Percentiles rank a stretch among this genome's conserved stretches.
phyloP scores from a whole-genome alignment of 1,140 invertebrate species.

The Drosophila albomicans region DNA sequence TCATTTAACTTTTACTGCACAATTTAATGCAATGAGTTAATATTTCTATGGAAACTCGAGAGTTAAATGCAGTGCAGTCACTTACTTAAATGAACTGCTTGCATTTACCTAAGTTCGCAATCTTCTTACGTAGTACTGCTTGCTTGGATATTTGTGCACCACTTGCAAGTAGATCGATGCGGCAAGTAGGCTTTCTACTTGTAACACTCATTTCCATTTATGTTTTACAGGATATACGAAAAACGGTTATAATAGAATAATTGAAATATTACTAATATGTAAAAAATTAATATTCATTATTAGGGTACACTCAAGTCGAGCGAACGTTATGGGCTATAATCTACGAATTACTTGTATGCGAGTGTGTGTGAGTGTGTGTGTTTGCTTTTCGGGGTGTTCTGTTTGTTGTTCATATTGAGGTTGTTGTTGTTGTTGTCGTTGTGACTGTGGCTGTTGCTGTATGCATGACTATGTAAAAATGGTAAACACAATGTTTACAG shows the following conservation, averaged over 20 bases:
- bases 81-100: background rate
- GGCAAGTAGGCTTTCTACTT: background rate
- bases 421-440: constrained; percentile 11
- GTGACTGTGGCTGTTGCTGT: constrained; percentile 38
- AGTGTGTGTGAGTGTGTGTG: constrained; percentile 2
- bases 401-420: constrained; percentile 20
- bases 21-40: too few relatives aligned
- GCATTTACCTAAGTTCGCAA: background rate
- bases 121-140: background rate
- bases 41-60: too few relatives aligned
- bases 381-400: constrained; percentile 1
- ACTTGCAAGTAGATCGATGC: constrained; percentile 1
- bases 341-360: constrained; percentile 7
- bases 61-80: background rate
- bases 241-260: background rate
- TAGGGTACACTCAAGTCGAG: constrained; percentile 19
- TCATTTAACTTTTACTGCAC: too few relatives aligned
- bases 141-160: background rate
- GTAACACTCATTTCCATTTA: background rate
- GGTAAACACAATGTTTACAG: constrained; percentile 69
- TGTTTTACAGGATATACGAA: background rate
- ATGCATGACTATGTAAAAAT: constrained; percentile 67
- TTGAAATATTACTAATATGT: constrained; percentile 4
- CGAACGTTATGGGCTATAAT: constrained; percentile 8
- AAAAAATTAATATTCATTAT: constrained; percentile 12